phyloP scores from a whole-genome alignment of 2,113 vertebrate genomes.

The Sapajus apella region DNA sequence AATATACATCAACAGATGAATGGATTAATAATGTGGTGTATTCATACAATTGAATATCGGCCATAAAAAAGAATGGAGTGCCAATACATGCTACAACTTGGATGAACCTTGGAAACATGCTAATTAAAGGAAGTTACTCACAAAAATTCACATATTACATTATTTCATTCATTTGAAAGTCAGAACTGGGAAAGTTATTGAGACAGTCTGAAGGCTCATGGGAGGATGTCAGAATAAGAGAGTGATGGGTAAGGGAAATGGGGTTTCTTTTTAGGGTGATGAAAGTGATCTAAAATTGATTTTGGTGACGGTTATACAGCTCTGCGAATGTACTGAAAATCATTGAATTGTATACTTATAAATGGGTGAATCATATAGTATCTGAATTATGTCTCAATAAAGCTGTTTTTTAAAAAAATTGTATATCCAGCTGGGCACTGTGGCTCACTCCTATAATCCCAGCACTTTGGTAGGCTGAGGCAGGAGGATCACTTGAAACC shows the following conservation, averaged over 20 bases:
- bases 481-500: too few relatives aligned
- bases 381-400: slow-evolving; percentile 38
- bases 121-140: slow-evolving; percentile 17
- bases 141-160: background rate
- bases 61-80: slow-evolving; percentile 41
- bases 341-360: background rate
- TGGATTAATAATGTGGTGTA: slow-evolving; percentile 26
- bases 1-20: background rate
- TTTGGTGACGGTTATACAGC: background rate
- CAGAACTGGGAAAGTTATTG: slow-evolving; percentile 17
- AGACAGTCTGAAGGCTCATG: background rate
- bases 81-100: background rate
- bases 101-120: slow-evolving; percentile 21
- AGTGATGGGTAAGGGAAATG: background rate
- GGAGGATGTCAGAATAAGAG: background rate
- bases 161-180: slow-evolving; percentile 10
- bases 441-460: too few relatives aligned
- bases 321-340: slow-evolving; percentile 34
- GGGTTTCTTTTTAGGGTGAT: background rate
- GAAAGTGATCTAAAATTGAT: slow-evolving; percentile 36
- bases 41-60: background rate
- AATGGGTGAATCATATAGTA: background rate
- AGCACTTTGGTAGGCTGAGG: too few relatives aligned
- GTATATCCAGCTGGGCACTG: too few relatives aligned
- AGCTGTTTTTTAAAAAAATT: background rate